phyloP scores from a whole-genome alignment of 2,888 invertebrate species.

The Philhelius pedissequus region DNA sequence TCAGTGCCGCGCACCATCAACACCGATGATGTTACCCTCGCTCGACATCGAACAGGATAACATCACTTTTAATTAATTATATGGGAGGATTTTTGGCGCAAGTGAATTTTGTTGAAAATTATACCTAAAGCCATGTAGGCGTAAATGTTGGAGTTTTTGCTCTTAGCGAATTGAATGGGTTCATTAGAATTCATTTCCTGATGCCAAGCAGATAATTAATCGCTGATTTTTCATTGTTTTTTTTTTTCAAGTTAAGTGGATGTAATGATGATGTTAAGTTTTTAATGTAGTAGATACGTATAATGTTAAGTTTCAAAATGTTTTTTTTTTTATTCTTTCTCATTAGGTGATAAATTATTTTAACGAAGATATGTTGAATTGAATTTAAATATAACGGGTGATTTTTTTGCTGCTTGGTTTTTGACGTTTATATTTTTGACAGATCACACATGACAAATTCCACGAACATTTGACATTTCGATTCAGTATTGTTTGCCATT shows the following conservation, averaged over 20 bases:
- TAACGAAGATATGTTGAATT: too few relatives aligned
- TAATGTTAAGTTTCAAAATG: too few relatives aligned
- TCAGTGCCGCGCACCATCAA: neutral
- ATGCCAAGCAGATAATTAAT: slow-evolving; percentile 62
- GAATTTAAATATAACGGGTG: too few relatives aligned
- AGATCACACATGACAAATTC: too few relatives aligned
- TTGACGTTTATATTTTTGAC: too few relatives aligned
- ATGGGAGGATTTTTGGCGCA: slow-evolving; percentile 58
- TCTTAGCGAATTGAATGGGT: slow-evolving; percentile 25
- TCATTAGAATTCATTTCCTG: slow-evolving; percentile 64
- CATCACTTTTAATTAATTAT: slow-evolving; percentile 64
- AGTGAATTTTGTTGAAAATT: slow-evolving; percentile 48
- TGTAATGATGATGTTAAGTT: slow-evolving; percentile 23
- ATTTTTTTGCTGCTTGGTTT: too few relatives aligned
- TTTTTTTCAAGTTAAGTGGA: slow-evolving; percentile 27
- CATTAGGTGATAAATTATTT: too few relatives aligned
- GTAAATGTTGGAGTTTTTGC: slow-evolving; percentile 6
- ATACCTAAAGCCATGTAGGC: slow-evolving; percentile 10
- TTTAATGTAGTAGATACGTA: too few relatives aligned
- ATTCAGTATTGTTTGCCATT: too few relatives aligned
- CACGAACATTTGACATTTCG: too few relatives aligned
- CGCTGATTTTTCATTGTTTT: slow-evolving; percentile 46
- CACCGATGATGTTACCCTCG: neutral
- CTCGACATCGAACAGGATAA: slow-evolving; percentile 31
- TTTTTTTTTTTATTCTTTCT: too few relatives aligned